Conservation (phyloP, 2,888 invertebrate species). For the Autographa gamma region DNA sequence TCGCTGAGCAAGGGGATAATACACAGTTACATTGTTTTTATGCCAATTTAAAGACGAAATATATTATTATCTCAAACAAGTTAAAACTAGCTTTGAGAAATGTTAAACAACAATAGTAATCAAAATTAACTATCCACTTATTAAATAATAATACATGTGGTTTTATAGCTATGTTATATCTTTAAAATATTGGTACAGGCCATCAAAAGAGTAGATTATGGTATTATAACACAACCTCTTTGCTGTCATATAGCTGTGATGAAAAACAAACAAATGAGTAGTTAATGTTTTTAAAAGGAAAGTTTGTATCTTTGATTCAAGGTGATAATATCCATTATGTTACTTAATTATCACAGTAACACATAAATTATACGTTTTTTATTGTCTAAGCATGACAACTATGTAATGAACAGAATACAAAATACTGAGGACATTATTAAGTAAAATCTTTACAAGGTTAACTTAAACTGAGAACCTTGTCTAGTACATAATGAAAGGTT, state of each 20-base stretch:
- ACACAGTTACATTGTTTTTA: not conserved
- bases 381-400: not conserved
- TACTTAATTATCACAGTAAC: not conserved
- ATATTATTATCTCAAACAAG: too few species aligned
- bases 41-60: not conserved
- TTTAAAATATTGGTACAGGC: not conserved
- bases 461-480: slow-evolving; percentile 23
- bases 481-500: slow-evolving; percentile 20
- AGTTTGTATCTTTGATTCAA: not conserved
- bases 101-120: not conserved
- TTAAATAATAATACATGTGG: not conserved
- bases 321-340: not conserved
- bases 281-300: not conserved
- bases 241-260: not conserved
- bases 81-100: too few species aligned
- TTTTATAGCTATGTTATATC: not conserved
- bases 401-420: slow-evolving; percentile 23
- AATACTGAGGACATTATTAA: slow-evolving; percentile 22
- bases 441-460: slow-evolving; percentile 43
- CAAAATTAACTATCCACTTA: not conserved
- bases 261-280: not conserved
- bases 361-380: too few species aligned
- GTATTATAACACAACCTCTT: not conserved
- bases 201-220: not conserved
- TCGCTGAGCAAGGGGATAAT: not conserved